These are phyloP conservation scores for Pholis gunnellus DNA, from an alignment of 2,113 vertebrate species.

Conservation along the genomic window DNA sequence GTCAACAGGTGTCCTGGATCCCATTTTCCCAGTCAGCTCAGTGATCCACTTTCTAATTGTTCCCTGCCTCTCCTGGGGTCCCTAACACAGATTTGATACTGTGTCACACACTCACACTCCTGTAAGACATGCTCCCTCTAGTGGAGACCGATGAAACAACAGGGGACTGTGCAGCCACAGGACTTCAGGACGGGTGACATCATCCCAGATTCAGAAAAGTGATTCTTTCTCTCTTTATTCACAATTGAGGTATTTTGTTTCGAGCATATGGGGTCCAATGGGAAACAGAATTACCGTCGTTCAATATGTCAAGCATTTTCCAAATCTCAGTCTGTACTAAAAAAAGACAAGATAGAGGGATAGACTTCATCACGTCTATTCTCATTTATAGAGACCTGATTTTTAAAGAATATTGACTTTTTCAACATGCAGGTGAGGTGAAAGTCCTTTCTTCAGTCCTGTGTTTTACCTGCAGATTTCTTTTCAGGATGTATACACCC, in stretches of 20 bases:
- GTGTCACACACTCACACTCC: conserved; percentile 48
- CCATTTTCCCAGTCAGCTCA: conserved; percentile 58
- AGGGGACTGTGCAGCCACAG: neutral
- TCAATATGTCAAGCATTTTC: neutral
- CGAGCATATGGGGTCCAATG: neutral
- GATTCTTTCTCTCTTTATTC: neutral
- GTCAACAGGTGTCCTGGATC: conserved; percentile 76
- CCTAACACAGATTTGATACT: conserved; percentile 65
- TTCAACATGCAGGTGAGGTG: neutral
- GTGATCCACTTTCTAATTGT: conserved; percentile 82
- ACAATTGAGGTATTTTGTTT: neutral
- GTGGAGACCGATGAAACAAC: conserved; percentile 40
- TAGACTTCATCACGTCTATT: neutral
- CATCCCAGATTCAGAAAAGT: accelerated
- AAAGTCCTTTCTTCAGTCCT: neutral
- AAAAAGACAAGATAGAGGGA: neutral
- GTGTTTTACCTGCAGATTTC: neutral
- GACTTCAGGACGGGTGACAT: neutral
- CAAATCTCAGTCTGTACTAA: neutral
- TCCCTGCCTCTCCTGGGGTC: conserved; percentile 59
- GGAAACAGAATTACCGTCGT: neutral
- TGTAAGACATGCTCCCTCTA: conserved; percentile 59
- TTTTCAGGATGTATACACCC: neutral
- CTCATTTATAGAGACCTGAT: neutral
- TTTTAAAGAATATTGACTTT: neutral